phyloP scores from a whole-genome alignment of 2,113 vertebrate genomes.

The Falco punctatus region DNA sequence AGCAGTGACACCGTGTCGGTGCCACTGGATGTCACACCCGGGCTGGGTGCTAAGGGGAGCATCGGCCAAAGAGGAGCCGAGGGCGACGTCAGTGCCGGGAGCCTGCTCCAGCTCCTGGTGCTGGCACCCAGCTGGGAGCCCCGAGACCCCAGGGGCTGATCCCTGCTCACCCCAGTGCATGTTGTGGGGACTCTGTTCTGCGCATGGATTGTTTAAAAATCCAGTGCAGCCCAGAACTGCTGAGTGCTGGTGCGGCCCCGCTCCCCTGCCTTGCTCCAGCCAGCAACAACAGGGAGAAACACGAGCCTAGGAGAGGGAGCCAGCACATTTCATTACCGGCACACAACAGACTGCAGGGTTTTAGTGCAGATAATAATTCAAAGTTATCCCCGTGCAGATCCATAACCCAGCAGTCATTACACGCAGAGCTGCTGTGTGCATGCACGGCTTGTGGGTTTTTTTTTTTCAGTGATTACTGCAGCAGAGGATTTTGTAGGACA shows the following conservation, averaged over 20 bases:
- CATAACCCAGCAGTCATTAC: slow-evolving; percentile 41
- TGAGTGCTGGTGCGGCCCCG: rapidly evolving
- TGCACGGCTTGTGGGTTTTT: not conserved
- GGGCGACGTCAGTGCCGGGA: rapidly evolving
- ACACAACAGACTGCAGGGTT: slow-evolving; percentile 34
- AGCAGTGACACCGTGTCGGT: rapidly evolving
- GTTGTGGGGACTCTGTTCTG: not conserved
- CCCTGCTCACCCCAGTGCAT: not conserved
- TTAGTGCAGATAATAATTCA: slow-evolving; percentile 54
- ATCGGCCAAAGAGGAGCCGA: rapidly evolving
- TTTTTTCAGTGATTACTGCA: not conserved
- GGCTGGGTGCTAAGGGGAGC: not conserved
- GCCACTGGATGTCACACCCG: not conserved
- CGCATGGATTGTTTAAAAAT: rapidly evolving
- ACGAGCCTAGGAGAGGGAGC: not conserved
- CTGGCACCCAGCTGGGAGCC: rapidly evolving
- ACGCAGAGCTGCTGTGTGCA: not conserved
- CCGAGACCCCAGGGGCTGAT: rapidly evolving
- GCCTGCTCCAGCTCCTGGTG: not conserved
- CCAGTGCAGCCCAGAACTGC: not conserved
- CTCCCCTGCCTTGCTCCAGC: not conserved
- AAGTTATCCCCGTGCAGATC: slow-evolving; percentile 48
- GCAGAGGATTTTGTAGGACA: slow-evolving; percentile 66
- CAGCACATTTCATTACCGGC: not conserved
- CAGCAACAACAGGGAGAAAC: not conserved